phyloP scores from a whole-genome alignment of 2,113 vertebrate genomes.

The Pseudonaja textilis region DNA sequence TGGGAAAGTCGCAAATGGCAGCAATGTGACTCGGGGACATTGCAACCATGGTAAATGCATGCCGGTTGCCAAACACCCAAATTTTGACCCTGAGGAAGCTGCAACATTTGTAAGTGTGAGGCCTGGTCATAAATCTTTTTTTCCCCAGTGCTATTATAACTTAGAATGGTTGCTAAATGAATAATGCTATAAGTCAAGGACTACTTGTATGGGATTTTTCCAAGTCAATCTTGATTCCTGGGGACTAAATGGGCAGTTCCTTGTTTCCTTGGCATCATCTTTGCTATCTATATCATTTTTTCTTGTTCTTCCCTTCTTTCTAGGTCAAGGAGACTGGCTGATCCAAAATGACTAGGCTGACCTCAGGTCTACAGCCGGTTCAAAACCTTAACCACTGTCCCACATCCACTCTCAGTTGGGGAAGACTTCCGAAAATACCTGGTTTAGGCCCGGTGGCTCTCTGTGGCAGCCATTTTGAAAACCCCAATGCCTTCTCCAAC shows the following conservation, averaged over 20 bases:
- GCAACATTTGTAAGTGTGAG: no score
- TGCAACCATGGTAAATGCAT: no score
- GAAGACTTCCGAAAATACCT: not conserved
- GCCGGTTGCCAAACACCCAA: no score
- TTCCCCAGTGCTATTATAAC: no score
- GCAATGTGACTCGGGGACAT: accelerated
- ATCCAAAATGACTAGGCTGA: not conserved
- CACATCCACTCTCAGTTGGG: not conserved
- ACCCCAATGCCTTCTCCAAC: not conserved
- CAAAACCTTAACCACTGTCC: not conserved
- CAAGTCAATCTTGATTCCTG: not conserved
- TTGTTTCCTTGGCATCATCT: not conserved
- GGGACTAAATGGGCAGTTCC: not conserved
- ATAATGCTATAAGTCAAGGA: no score
- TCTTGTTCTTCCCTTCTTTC: not conserved
- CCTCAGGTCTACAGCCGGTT: not conserved
- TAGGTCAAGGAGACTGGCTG: not conserved
- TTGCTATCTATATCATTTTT: not conserved
- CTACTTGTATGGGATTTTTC: not conserved
- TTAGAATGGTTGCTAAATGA: no score
- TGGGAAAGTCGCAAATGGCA: no score
- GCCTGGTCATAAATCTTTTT: no score
- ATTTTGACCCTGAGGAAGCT: no score
- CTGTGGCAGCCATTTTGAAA: not conserved
- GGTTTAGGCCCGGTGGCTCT: not conserved